Percentiles rank a stretch among this genome's conserved stretches.
These are phyloP conservation scores for Sphyrna mokarran DNA, from an alignment of 2,113 vertebrate genomes.

Conservation along the genomic window DNA sequence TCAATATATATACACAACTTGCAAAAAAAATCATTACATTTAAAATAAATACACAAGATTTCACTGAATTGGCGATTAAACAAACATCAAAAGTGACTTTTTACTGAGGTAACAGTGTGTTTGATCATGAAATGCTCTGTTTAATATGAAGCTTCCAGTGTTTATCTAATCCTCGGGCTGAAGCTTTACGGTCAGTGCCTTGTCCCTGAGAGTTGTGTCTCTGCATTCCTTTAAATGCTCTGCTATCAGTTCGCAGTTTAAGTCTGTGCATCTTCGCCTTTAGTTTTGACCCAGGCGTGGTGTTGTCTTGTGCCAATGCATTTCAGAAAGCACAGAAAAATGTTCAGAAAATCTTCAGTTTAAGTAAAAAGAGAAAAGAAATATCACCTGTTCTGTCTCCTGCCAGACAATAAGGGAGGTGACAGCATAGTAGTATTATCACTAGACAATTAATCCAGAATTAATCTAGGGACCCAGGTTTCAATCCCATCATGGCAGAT, in stretches of 20 bases:
- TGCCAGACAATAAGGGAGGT: background rate
- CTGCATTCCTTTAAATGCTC: background rate
- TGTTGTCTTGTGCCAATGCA: background rate
- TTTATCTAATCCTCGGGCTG: constrained; percentile 24
- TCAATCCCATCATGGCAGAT: too few species aligned
- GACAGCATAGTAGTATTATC: too few species aligned
- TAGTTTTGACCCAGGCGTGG: background rate
- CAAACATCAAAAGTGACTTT: constrained; percentile 29
- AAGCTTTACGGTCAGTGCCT: background rate
- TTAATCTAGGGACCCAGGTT: too few species aligned
- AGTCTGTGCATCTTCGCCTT: background rate
- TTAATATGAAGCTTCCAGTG: constrained; percentile 30
- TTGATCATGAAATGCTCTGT: constrained; percentile 12
- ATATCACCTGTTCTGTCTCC: background rate
- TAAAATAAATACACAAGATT: constrained; percentile 31
- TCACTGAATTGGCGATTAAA: constrained; percentile 30
- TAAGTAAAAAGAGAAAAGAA: background rate
- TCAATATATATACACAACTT: background rate
- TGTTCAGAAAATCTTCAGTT: background rate
- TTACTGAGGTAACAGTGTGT: constrained; percentile 14
- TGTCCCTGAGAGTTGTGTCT: background rate
- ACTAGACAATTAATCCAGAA: too few species aligned
- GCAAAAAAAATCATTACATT: background rate
- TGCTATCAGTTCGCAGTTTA: background rate
- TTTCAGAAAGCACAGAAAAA: background rate